phyloP scores from a whole-genome alignment of 2,113 vertebrate species.

The Miniopterus natalensis region DNA sequence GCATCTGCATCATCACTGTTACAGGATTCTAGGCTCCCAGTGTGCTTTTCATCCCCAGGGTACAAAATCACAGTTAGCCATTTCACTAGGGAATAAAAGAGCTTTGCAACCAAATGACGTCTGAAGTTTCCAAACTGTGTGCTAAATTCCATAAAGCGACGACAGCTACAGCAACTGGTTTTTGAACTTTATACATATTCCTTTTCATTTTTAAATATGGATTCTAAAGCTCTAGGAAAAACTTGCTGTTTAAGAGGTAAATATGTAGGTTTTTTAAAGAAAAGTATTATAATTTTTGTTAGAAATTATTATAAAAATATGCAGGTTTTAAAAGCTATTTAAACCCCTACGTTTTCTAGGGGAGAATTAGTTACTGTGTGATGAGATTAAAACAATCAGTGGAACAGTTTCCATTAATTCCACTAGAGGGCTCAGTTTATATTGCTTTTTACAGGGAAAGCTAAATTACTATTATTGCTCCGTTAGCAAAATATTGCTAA shows the following conservation, averaged over 20 bases:
- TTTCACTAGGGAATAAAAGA: slow-evolving; percentile 60
- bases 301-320: background rate
- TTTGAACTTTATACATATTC: background rate
- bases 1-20: slow-evolving; percentile 41
- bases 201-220: background rate
- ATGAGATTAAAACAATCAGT: background rate
- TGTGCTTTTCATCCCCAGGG: background rate
- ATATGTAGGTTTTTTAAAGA: background rate
- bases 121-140: background rate
- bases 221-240: background rate
- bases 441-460: background rate
- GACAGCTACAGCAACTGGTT: background rate
- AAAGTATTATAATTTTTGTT: background rate
- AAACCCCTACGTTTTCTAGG: background rate
- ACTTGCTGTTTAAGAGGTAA: background rate
- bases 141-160: background rate
- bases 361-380: background rate
- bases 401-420: slow-evolving; percentile 25
- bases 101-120: background rate
- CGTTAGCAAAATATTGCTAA: background rate
- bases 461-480: background rate
- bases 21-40: slow-evolving; percentile 45
- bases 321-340: background rate
- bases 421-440: slow-evolving; percentile 75
- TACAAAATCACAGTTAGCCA: slow-evolving; percentile 53